A percentile compares a stretch with the other conserved stretches of the same genome.
These are phyloP conservation scores for Matsumyia berberina DNA, from an alignment of 2,888 invertebrate genomes.

Conservation along the genomic window DNA sequence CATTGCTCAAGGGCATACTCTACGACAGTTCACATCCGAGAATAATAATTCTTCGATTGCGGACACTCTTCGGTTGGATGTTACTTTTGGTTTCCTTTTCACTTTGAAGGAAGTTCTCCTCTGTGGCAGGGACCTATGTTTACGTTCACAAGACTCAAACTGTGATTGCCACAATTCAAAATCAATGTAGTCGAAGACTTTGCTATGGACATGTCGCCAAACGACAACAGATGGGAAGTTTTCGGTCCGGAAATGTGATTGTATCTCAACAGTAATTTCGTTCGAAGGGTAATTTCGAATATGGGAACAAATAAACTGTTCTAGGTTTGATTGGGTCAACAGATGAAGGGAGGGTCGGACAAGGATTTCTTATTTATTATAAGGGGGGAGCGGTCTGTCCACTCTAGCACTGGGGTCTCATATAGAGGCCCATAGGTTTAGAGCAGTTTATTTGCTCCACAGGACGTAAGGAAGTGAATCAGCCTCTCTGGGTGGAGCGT, in stretches of 20 bases:
- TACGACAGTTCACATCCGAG: slow-evolving; percentile 13
- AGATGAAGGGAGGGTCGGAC: not conserved
- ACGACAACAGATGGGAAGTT: slow-evolving; percentile 13
- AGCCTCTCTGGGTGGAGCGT: too few relatives aligned
- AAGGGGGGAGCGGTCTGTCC: too few relatives aligned
- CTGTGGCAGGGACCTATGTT: not conserved
- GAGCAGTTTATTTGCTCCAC: too few relatives aligned
- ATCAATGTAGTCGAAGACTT: slow-evolving; percentile 1
- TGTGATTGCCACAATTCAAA: slow-evolving; percentile 9
- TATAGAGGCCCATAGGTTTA: too few relatives aligned
- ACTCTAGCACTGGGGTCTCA: too few relatives aligned
- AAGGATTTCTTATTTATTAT: not conserved
- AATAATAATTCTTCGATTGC: slow-evolving; percentile 39
- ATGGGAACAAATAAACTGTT: slow-evolving; percentile 18
- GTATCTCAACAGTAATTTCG: slow-evolving; percentile 38
- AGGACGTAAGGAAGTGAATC: too few relatives aligned
- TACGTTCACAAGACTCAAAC: not conserved
- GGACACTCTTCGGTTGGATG: not conserved
- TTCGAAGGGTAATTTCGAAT: slow-evolving; percentile 43
- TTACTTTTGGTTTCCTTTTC: not conserved
- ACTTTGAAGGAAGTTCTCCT: too few relatives aligned
- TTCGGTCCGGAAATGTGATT: slow-evolving; percentile 49
- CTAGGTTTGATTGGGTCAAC: slow-evolving; percentile 29
- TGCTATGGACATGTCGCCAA: not conserved
- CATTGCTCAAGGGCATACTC: slow-evolving; percentile 14